Evolutionary conservation across 2,797 vertebrate genomes (phyloP), one percentile per base, ranked within the genome.

Genomic region (Takifugu ocellatus): DNA sequence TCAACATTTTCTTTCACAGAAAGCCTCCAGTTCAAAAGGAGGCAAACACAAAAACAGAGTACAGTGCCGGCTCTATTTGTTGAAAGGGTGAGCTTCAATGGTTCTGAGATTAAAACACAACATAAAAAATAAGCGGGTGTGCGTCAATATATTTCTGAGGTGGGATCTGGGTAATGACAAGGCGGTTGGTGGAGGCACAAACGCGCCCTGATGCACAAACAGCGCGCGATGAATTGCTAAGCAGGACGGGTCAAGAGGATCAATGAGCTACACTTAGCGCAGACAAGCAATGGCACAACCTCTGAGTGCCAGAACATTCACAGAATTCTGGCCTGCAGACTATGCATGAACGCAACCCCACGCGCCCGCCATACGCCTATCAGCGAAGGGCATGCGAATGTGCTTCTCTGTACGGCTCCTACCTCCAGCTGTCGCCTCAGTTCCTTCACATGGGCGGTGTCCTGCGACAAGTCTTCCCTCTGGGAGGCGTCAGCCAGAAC

Each of bases 391-490:
- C 10, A 10, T 14, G 36, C 36, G 4, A 14, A 39, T 67, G 50
- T 9, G 2, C 62, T 85, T 82, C 85, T 82, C 44, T 42, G 42
- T n/a, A 14, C 6, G 21, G 24, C 63, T 93, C 94, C 87, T 88
- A 97, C 97, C 92, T 94, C 90, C 49, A 94, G 90, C 83, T 97
- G 96, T 56, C 72, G 90, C 63, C 90, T 90, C 69, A 98, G 91
- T 50, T 96, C 93, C 63, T 88, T 88, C 53, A 88, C 16, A 3
- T 89, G 88, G 75, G 74, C 56, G 3, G 86, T 88, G 70, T 97
- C 96, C 80, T 94, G 93, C 33, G 90, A 89, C 27, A 92, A 81
- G 49, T 92, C 90, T 81, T 98, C 96, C 76, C 92, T 90, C 75
- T 94, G 91, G 10, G 94, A 93, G 63, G 95, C 93, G 14, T 96